Evolutionary conservation across 2,797 vertebrate species (phyloP).

Genomic region (Hydrophis major): DNA sequence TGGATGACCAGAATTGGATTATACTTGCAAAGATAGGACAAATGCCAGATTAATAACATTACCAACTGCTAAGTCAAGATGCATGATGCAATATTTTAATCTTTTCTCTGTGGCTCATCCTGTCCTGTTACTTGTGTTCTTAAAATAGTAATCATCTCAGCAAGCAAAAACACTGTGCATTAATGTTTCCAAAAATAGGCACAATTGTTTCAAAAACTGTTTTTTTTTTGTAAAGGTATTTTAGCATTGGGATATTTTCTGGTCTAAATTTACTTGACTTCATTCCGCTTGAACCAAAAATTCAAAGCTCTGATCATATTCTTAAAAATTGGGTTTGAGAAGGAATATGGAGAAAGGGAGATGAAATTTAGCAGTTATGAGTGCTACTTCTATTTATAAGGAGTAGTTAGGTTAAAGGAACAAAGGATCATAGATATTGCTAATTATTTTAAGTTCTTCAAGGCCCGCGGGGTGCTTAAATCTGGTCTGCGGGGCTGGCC

Average conservation of each 20-base stretch:
- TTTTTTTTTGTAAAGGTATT: constrained; percentile 26
- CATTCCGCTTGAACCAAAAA: not conserved
- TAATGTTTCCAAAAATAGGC: constrained; percentile 56
- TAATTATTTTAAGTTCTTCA: not conserved
- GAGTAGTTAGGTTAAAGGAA: not conserved
- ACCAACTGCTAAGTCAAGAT: constrained; percentile 69
- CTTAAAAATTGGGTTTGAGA: not conserved
- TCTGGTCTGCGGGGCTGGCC: too few species aligned
- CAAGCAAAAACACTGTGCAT: constrained; percentile 54
- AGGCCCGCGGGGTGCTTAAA: too few species aligned
- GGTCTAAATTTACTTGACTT: not conserved
- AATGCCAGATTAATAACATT: constrained; percentile 61
- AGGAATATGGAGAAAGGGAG: not conserved
- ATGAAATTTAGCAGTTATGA: not conserved
- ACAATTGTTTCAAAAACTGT: constrained; percentile 11
- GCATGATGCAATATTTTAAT: constrained; percentile 64
- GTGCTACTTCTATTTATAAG: not conserved
- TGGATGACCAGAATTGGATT: constrained; percentile 32
- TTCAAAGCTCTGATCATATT: not conserved
- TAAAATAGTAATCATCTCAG: constrained; percentile 70
- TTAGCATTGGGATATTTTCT: constrained; percentile 17
- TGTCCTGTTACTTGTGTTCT: constrained; percentile 57
- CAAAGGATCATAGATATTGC: not conserved
- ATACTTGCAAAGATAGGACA: constrained; percentile 53
- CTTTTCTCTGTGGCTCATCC: constrained; percentile 52